phyloP scores from a whole-genome alignment of 2,888 invertebrate species.

The Tanaodytes sp. region DNA sequence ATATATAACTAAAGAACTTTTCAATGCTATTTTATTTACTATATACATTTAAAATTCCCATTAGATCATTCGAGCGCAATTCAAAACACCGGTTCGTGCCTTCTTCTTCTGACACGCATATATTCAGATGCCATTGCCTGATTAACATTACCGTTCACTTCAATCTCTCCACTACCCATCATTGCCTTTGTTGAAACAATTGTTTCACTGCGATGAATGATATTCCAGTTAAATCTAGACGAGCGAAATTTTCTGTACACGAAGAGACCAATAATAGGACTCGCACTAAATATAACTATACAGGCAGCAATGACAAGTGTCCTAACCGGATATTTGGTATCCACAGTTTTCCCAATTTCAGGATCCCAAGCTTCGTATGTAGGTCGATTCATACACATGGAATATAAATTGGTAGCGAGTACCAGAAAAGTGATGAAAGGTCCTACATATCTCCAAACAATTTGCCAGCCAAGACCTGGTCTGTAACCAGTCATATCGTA shows the following conservation, averaged over 20 bases:
- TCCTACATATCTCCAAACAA: slow-evolving; percentile 12
- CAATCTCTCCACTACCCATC: slow-evolving; percentile 6
- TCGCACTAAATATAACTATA: background rate
- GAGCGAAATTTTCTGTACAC: slow-evolving; percentile 1
- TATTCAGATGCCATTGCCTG: background rate
- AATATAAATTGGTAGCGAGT: slow-evolving; percentile 9
- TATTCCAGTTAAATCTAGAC: background rate
- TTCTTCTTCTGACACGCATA: background rate
- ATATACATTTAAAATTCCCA: too few species aligned
- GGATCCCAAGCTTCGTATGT: slow-evolving; percentile 23
- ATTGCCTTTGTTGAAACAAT: slow-evolving; percentile 7
- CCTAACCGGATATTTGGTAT: slow-evolving; percentile 8
- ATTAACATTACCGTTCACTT: background rate
- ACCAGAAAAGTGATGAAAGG: slow-evolving; percentile 20
- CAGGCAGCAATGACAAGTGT: slow-evolving; percentile 4
- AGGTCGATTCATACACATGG: slow-evolving; percentile 8
- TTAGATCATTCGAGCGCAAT: too few species aligned
- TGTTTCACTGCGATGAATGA: slow-evolving; percentile 5
- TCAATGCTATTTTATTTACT: too few species aligned
- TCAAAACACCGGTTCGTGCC: background rate
- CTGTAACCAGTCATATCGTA: slow-evolving; percentile 28
- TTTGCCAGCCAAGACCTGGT: slow-evolving; percentile 20
- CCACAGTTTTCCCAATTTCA: slow-evolving; percentile 5
- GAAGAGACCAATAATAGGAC: background rate
- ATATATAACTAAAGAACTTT: too few species aligned